Conservation (phyloP, 2,888 invertebrate genomes). For the Spodoptera littoralis region DNA sequence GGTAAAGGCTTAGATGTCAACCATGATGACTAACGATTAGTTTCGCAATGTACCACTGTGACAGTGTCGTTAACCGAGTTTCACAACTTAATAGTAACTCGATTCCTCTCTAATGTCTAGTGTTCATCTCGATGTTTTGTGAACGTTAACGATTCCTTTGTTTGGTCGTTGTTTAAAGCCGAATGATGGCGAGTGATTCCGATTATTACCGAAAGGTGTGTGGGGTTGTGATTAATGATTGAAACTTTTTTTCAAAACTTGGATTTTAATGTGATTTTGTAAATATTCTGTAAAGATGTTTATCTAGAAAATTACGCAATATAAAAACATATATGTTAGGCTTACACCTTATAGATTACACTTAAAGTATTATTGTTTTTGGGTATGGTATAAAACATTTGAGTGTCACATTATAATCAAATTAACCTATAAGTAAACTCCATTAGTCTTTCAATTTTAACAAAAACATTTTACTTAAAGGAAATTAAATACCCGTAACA, state of each 20-base stretch:
- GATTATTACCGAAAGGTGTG: slow-evolving; percentile 5
- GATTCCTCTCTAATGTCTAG: slow-evolving; percentile 49
- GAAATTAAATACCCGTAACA: slow-evolving; percentile 6
- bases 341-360: too few relatives aligned
- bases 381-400: too few relatives aligned
- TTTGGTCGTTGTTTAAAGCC: slow-evolving; percentile 25
- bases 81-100: slow-evolving; percentile 57
- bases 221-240: neutral
- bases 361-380: too few relatives aligned
- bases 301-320: too few relatives aligned
- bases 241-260: too few relatives aligned
- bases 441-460: neutral
- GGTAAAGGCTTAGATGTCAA: slow-evolving; percentile 22
- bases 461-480: neutral
- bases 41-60: slow-evolving; percentile 45
- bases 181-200: slow-evolving; percentile 11
- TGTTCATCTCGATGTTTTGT: slow-evolving; percentile 46
- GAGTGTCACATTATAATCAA: too few relatives aligned
- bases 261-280: too few relatives aligned
- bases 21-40: slow-evolving; percentile 43
- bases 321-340: too few relatives aligned
- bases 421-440: too few relatives aligned
- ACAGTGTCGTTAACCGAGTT: slow-evolving; percentile 63
- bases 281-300: too few relatives aligned
- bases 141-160: slow-evolving; percentile 31